Evolutionary conservation across 2,797 vertebrate species (phyloP).

Genomic region (Remorina albescens): DNA sequence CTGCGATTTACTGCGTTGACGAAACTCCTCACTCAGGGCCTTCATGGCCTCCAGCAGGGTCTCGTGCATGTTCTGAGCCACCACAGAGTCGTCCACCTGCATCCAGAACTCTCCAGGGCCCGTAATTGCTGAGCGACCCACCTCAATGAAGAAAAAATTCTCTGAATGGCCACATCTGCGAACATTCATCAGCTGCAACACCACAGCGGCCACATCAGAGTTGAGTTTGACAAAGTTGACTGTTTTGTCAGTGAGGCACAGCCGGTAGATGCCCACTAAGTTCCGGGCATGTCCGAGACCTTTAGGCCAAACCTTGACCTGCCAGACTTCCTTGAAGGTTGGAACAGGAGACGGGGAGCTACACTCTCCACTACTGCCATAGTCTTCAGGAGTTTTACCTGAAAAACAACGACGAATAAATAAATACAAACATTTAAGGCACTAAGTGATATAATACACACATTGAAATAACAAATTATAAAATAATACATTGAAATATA

Average conservation of each 20-base stretch:
- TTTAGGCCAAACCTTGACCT: conserved; percentile 89
- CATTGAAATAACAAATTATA: neutral
- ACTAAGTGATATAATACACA: conserved; percentile 1
- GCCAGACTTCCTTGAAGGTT: conserved; percentile 91
- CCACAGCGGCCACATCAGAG: conserved; percentile 85
- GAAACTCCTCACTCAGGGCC: conserved; percentile 90
- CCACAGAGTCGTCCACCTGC: conserved; percentile 88
- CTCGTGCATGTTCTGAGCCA: conserved; percentile 92
- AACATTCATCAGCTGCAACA: conserved; percentile 90
- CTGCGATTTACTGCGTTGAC: conserved; percentile 87
- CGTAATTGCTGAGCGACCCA: conserved; percentile 86
- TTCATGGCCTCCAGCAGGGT: conserved; percentile 92
- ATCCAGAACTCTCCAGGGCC: conserved; percentile 89
- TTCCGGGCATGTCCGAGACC: conserved; percentile 88
- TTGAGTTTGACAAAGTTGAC: conserved; percentile 89
- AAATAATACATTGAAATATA: too few relatives aligned
- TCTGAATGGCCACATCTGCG: conserved; percentile 89
- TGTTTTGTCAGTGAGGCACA: conserved; percentile 90
- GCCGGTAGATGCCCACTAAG: conserved; percentile 88
- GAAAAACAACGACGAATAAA: conserved; percentile 37
- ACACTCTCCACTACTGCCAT: conserved; percentile 84
- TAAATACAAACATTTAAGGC: neutral
- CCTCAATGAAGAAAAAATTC: conserved; percentile 93
- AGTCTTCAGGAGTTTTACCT: conserved; percentile 84
- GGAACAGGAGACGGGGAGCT: conserved; percentile 83